Evolutionary conservation across 2,797 vertebrate species (phyloP), one percentile per base, ranked within the genome.

Genomic region (Microchirus variegatus): DNA sequence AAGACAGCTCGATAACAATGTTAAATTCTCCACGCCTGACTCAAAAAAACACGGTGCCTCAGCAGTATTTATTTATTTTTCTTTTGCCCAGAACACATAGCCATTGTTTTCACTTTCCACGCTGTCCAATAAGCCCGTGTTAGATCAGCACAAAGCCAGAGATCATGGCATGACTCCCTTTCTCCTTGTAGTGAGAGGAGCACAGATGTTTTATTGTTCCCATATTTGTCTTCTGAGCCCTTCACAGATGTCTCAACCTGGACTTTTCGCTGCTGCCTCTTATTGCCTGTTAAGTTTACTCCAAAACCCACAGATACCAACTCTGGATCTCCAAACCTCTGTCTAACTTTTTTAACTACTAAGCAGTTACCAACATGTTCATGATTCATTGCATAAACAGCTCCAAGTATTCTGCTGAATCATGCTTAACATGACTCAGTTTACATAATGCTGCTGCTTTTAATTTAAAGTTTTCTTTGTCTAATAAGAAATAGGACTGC

Each of bases 1-100:
- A 83, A 81, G 78, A 85, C 79, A 67, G 78, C 60, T 74, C 59
- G 69, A 86, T 81, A 86, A 83, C 68, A 78, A 82, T 61, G 82
- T 78, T 71, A 50, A 78, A 31, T 31, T 31, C 31, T 31, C 31
- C 5, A 8, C 7, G 31, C 68, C 58, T 53, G 60, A 78, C 68
- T 83, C 75, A 52, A 70, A 77, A 75, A 75, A 80, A 73, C 69
- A 75, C 17, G 9, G 80, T 41, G 62, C 69, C 72, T 84, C 68
- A 69, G 56, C 55, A 49, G 44, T 49, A 9, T 18, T 53, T 53
- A 6, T 17, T 51, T 31, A 13, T 36, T 31, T 31, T 3, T 45
- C 69, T 63, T 64, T 61, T 48, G 36, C 47, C 53, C 43, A 46
- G 67, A 82, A 81, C 81, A 86, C 81, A 79, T 35, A 70, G 61